A percentile compares a stretch with the other conserved stretches of the same genome.
Evolutionary conservation across 2,797 vertebrate species (phyloP).

Genomic region (Notolepis coatsorum): DNA sequence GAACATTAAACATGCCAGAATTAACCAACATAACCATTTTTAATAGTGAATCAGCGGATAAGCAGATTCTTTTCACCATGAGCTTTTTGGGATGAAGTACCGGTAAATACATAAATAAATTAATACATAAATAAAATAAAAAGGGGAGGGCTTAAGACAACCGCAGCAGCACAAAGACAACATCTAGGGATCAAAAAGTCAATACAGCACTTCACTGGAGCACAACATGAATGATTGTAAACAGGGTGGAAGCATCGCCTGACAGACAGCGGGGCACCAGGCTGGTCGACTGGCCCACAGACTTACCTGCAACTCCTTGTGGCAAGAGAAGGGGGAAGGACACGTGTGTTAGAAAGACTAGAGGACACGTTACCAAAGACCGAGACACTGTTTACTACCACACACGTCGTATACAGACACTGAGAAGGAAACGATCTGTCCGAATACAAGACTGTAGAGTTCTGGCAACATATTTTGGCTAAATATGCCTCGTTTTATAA

Average conservation of each 20-base stretch:
- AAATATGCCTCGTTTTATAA: not conserved
- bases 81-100: slow-evolving; percentile 13
- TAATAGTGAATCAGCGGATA: not conserved
- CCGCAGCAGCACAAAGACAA: slow-evolving; percentile 32
- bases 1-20: slow-evolving; percentile 1
- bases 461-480: not conserved
- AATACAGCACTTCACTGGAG: slow-evolving; percentile 2
- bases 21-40: slow-evolving; percentile 11
- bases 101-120: slow-evolving; percentile 33
- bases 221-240: slow-evolving; percentile 29
- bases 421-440: not conserved
- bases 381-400: not conserved
- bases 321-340: slow-evolving; percentile 95
- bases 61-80: not conserved
- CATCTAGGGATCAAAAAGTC: slow-evolving; percentile 22
- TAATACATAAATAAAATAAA: not conserved
- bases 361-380: slow-evolving; percentile 60
- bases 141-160: slow-evolving; percentile 27
- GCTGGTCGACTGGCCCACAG: slow-evolving; percentile 40
- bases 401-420: slow-evolving; percentile 3
- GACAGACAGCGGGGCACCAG: slow-evolving; percentile 26
- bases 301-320: slow-evolving; percentile 99
- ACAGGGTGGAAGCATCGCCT: slow-evolving; percentile 9
- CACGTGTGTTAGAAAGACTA: slow-evolving; percentile 90
- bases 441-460: no score